phyloP scores from a whole-genome alignment of 2,888 invertebrate genomes.

The Abrostola tripartita region DNA sequence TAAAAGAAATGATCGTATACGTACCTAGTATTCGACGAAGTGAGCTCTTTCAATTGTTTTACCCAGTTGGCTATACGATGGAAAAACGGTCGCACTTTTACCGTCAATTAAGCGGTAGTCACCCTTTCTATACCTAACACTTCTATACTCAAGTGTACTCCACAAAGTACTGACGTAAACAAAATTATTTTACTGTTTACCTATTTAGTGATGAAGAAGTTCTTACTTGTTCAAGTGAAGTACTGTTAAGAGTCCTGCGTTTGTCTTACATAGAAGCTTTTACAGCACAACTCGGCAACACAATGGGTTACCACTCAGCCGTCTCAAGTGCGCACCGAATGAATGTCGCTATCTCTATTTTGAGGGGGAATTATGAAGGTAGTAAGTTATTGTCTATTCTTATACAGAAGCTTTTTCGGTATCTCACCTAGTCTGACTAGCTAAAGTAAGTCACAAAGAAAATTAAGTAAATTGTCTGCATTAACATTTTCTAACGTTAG shows the following conservation, averaged over 20 bases:
- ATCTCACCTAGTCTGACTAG: no score
- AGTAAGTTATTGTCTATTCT: not conserved
- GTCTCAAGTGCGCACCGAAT: constrained; percentile 2
- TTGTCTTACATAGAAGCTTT: constrained; percentile 3
- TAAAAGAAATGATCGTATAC: no score
- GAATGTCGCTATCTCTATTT: constrained; percentile 4
- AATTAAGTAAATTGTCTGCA: no score
- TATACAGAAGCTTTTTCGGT: not conserved
- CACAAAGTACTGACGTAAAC: not conserved
- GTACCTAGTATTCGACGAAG: no score
- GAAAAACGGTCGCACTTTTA: no score
- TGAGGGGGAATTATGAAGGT: not conserved
- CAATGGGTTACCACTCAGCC: constrained; percentile 4
- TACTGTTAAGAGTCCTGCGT: not conserved
- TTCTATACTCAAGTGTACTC: not conserved
- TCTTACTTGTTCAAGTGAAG: not conserved
- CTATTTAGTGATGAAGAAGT: not conserved
- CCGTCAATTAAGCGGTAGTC: no score
- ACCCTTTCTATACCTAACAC: not conserved
- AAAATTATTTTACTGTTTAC: not conserved
- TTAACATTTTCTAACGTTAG: no score
- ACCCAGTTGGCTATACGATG: no score
- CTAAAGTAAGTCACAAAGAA: no score
- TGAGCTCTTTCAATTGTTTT: no score
- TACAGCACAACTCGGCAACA: not conserved